These are phyloP conservation scores for Naso thynnoides DNA, from an alignment of 2,797 vertebrate genomes.

Conservation along the genomic window DNA sequence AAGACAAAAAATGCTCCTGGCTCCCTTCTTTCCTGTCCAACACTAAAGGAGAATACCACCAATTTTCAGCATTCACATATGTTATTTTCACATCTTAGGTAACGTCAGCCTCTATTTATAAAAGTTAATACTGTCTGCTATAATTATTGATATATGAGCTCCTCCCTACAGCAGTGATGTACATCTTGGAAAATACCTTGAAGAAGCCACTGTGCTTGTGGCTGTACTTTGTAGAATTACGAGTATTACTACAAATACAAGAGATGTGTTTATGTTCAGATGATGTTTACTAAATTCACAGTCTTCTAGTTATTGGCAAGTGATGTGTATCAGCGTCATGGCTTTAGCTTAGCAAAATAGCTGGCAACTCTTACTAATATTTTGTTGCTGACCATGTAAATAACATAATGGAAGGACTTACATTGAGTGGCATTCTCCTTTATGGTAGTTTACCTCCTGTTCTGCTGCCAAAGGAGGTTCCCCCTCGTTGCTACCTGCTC, in stretches of 20 bases:
- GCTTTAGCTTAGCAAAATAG: conserved; percentile 31
- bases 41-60: conserved; percentile 76
- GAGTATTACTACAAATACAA: conserved; percentile 46
- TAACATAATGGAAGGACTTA: conserved; percentile 51
- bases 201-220: conserved; percentile 28
- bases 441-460: conserved; percentile 45
- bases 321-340: conserved; percentile 35
- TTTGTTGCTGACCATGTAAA: conserved; percentile 48
- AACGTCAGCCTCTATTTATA: conserved; percentile 25
- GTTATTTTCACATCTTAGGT: conserved; percentile 43
- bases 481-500: conserved; percentile 46
- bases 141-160: conserved; percentile 8
- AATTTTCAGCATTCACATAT: conserved; percentile 40
- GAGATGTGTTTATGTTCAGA: conserved; percentile 43
- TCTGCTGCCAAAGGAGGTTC: conserved; percentile 37
- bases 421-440: conserved; percentile 79
- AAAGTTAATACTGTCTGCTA: conserved; percentile 51
- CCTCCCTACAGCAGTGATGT: conserved; percentile 26
- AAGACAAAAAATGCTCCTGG: conserved; percentile 43
- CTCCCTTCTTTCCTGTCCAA: conserved; percentile 52
- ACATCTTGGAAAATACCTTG: conserved; percentile 36
- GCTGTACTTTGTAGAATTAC: conserved; percentile 29
- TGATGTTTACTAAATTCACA: conserved; percentile 66
- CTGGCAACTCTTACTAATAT: conserved; percentile 30
- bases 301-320: conserved; percentile 66